Conservation (phyloP, 1,140 invertebrate species). For the Cyclina sinensis region DNA sequence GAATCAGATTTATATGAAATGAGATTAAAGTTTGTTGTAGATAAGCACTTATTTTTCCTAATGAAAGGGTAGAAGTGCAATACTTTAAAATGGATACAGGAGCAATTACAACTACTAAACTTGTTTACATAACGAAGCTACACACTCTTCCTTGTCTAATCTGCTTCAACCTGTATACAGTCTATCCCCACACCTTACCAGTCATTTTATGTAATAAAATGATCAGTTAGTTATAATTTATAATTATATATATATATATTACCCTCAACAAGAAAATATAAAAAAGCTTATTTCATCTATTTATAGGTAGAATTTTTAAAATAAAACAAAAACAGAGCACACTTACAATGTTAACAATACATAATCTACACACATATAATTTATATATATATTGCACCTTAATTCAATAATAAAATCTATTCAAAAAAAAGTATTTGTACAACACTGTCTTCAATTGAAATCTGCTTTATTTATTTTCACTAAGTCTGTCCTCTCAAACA, state of each 20-base stretch:
- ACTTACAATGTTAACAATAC: conserved; percentile 21
- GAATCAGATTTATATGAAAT: no score
- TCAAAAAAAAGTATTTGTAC: conserved; percentile 1
- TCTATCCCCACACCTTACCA: not conserved
- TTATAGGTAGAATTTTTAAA: conserved; percentile 41
- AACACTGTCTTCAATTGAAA: no score
- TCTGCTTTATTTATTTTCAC: no score
- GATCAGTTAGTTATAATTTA: not conserved
- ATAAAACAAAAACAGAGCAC: conserved; percentile 38
- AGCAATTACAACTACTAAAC: no score
- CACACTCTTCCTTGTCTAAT: no score
- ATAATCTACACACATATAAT: conserved; percentile 13
- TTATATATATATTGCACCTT: conserved; percentile 39
- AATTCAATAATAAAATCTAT: conserved; percentile 19
- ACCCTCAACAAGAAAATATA: conserved; percentile 45
- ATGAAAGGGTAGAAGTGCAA: no score
- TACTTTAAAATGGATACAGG: no score
- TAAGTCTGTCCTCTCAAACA: no score
- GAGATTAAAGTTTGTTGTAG: no score
- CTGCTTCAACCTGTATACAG: not conserved
- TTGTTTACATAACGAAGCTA: no score
- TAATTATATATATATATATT: conserved; percentile 31
- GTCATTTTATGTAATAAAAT: not conserved
- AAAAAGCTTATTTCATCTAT: conserved; percentile 33
- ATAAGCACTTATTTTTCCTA: no score